These are phyloP conservation scores for Stegodyphus dumicola DNA, from an alignment of 1,140 invertebrate species.

Conservation along the genomic window DNA sequence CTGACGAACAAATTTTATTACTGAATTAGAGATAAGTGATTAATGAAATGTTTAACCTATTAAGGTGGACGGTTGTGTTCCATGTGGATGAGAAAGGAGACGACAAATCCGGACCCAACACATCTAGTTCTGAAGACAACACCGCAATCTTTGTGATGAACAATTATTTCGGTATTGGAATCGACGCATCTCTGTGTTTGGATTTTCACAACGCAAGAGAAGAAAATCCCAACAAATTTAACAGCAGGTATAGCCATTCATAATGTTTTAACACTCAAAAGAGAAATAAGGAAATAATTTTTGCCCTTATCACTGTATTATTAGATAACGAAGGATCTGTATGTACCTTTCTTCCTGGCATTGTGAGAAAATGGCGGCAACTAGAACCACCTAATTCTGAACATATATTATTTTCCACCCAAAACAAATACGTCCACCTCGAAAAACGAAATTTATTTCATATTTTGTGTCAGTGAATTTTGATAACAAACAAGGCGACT, in stretches of 20 bases:
- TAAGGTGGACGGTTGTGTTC: constrained; percentile 90
- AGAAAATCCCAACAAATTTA: constrained; percentile 98
- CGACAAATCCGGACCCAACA: constrained; percentile 72
- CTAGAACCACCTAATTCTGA: too few relatives aligned
- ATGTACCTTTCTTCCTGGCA: too few relatives aligned
- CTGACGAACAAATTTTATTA: neutral
- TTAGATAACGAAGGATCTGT: too few relatives aligned
- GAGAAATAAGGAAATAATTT: too few relatives aligned
- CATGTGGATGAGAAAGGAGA: constrained; percentile 83
- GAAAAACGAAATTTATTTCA: too few relatives aligned
- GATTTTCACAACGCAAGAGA: constrained; percentile 96
- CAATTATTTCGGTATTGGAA: constrained; percentile 99
- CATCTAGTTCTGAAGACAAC: constrained; percentile 96
- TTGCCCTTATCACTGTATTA: too few relatives aligned
- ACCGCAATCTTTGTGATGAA: constrained; percentile 99
- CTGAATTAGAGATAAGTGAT: neutral
- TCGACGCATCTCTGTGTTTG: constrained; percentile 98
- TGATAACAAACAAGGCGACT: too few relatives aligned
- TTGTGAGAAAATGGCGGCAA: too few relatives aligned
- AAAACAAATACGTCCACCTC: too few relatives aligned
- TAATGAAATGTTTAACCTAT: neutral
- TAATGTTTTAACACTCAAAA: too few relatives aligned
- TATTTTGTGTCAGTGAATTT: too few relatives aligned
- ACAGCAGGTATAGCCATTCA: constrained; percentile 75
- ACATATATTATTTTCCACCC: too few relatives aligned